Evolutionary conservation across 2,888 invertebrate genomes (phyloP), one percentile per base, ranked within the genome.

Genomic region (Pseudeuparius sepicola): DNA sequence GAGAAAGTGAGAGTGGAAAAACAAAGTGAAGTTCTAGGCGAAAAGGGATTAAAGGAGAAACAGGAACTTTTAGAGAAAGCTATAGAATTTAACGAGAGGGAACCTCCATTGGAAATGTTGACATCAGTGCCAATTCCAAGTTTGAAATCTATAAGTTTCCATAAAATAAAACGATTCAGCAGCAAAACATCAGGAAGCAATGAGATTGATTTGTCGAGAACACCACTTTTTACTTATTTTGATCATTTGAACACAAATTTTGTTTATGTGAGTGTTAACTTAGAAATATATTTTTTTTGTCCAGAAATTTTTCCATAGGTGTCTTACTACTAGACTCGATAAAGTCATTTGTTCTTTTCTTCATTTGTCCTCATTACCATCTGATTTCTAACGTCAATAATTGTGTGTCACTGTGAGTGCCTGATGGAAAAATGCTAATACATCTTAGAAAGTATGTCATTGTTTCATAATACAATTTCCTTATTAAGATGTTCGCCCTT

Each of bases 231-330:
- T 52, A 75, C 86, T 1, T 77, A 84, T 45, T 67, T 87, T 31
- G 84, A 88, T 62, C 76, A 84, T 56, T 64, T 88, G 30, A 77
- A 81, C 45, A 82, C 85, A 2, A 84, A 83, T 60, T 89, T 90
- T 60, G 76, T 87, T 43, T 81, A 85, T 62, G 87, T 88, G 60
- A 71, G 78, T 72, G 48, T 23, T 11, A 20, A n/a, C n/a, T n/a
- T n/a, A n/a, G n/a, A n/a, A n/a, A n/a, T n/a, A 25, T 12, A 25
- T n/a, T 12, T 25, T 25, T 5, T 10, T 5, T 25, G 5, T 10
- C 11, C 25, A 10, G 10, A 7, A 25, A 10, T 10, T 25, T 10
- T 25, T n/a, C 25, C 5, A 10, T 10, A 25, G 25, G 5, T 5
- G 5, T 5, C 6, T 25, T n/a, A n/a, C 10, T 25, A 25, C 11